Conservation (phyloP, 1,140 invertebrate genomes). For the Propsilocerus akamusi region DNA sequence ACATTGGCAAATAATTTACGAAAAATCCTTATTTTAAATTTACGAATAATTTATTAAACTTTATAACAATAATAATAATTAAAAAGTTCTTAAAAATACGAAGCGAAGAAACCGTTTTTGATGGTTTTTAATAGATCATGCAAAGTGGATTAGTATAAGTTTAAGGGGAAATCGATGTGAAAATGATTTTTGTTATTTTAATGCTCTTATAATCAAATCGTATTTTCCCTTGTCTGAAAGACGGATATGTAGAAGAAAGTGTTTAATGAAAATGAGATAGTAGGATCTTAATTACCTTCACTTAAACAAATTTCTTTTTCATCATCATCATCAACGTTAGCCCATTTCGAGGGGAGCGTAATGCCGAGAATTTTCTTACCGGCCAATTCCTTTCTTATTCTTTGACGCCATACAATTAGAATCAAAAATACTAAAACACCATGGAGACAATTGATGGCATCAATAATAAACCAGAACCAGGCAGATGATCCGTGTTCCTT, state of each 20-base stretch:
- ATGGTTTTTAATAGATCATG: no score
- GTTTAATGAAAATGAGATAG: not conserved
- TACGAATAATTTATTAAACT: no score
- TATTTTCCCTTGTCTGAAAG: not conserved
- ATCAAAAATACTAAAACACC: slow-evolving; percentile 44
- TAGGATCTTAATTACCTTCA: not conserved
- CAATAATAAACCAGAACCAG: slow-evolving; percentile 36
- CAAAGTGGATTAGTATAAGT: no score
- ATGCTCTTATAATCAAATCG: not conserved
- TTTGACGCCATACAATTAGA: slow-evolving; percentile 33
- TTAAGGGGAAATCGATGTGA: no score
- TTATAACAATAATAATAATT: no score
- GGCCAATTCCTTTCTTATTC: slow-evolving; percentile 34
- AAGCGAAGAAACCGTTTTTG: no score
- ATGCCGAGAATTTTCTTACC: slow-evolving; percentile 18
- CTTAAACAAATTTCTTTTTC: not conserved
- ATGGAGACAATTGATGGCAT: slow-evolving; percentile 41
- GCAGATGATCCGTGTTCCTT: not conserved
- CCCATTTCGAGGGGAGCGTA: not conserved
- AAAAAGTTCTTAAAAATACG: no score
- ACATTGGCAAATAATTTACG: no score
- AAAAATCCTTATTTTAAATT: no score
- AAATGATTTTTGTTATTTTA: not conserved
- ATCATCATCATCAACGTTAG: not conserved
- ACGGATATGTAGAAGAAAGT: not conserved